Percentiles rank a stretch among this genome's conserved stretches.
Conservation (phyloP, 2,888 invertebrate species). For the Trissolcus japonicus region DNA sequence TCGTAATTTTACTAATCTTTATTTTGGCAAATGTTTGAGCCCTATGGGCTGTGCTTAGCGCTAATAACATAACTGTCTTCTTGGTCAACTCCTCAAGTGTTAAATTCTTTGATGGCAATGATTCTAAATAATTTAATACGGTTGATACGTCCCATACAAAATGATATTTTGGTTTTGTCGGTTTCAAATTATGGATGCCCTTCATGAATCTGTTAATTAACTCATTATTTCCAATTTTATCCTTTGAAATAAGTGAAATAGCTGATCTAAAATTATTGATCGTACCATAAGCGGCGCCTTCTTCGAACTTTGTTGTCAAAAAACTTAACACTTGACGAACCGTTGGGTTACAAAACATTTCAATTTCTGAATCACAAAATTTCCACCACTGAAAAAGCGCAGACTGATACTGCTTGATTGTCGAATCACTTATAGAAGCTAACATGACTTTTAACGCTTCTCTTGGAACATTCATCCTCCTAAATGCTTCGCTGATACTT, state of each 20-base stretch:
- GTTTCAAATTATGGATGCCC: not conserved
- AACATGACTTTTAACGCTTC: too few species aligned
- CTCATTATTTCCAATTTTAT: not conserved
- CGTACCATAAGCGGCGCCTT: not conserved
- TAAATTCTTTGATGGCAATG: not conserved
- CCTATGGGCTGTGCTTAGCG: not conserved
- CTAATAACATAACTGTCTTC: not conserved
- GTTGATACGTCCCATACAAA: not conserved
- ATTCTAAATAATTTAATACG: not conserved
- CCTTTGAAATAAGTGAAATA: not conserved
- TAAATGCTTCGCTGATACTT: not conserved
- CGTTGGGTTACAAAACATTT: not conserved
- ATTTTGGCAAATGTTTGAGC: not conserved
- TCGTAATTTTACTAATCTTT: not conserved
- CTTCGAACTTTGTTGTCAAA: not conserved
- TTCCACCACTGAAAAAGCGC: not conserved
- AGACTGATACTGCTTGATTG: not conserved
- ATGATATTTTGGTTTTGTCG: not conserved
- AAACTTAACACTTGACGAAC: not conserved
- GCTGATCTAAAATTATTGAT: not conserved
- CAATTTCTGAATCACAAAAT: conserved; percentile 2
- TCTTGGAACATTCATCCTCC: not conserved
- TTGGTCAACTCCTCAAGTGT: not conserved
- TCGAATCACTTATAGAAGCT: too few species aligned
- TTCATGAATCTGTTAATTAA: conserved; percentile 5